A percentile compares a stretch with the other conserved stretches of the same genome.
Conservation (phyloP, 2,113 vertebrate genomes). For the Stercorarius parasiticus region DNA sequence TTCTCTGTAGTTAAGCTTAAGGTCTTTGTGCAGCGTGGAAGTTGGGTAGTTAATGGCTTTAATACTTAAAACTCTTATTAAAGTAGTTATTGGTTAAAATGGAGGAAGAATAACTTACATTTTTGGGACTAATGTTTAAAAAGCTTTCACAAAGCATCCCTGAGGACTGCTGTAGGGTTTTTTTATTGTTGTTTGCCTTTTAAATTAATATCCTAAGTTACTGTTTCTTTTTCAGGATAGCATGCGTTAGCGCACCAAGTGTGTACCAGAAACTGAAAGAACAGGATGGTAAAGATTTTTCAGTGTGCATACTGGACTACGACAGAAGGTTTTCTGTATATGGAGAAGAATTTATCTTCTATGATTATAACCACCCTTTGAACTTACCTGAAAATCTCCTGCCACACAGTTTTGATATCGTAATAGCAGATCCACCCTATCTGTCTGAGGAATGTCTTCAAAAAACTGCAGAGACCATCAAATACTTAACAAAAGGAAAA, state of each 20-base stretch:
- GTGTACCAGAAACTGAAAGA: constrained; percentile 93
- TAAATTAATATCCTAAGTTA: neutral
- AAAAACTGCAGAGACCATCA: constrained; percentile 86
- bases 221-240: constrained; percentile 79
- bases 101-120: neutral
- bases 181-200: neutral
- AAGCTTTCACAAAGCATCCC: neutral
- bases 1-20: neutral
- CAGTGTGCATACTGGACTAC: constrained; percentile 83
- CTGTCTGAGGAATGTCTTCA: constrained; percentile 91
- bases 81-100: neutral
- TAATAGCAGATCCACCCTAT: constrained; percentile 94
- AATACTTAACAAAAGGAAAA: constrained; percentile 86
- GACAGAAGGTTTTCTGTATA: constrained; percentile 89
- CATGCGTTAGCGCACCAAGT: constrained; percentile 89
- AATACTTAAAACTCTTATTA: neutral
- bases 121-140: neutral
- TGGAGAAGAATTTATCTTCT: constrained; percentile 91
- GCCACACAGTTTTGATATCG: constrained; percentile 86
- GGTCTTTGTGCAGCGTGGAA: neutral
- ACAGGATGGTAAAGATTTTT: constrained; percentile 57
- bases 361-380: constrained; percentile 91
- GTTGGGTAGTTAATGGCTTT: neutral
- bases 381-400: constrained; percentile 69
- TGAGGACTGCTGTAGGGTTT: neutral